Evolutionary conservation across 2,888 invertebrate genomes (phyloP), one percentile per base, ranked within the genome.

Genomic region (Operophtera brumata): DNA sequence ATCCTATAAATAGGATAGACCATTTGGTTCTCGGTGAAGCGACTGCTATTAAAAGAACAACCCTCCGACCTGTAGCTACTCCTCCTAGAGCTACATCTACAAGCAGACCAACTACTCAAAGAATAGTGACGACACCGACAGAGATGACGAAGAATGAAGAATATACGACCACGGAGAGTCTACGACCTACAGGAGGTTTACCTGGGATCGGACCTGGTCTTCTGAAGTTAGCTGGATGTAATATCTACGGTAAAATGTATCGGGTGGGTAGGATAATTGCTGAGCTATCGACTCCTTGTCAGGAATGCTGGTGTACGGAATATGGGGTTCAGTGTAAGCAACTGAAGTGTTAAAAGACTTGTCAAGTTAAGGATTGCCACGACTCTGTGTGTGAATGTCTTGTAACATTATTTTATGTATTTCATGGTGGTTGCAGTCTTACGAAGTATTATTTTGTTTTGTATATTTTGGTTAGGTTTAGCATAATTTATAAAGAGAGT

Each of bases 221-320:
- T 46, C 82, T 95, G 40, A 96, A 96, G 80, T 79, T 96, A 59
- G 96, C 96, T 9, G 96, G 96, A 0, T 97, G 97, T 76, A 97
- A 97, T 82, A 96, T 97, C 69, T 96, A 96, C 72, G 97, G 97
- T 6, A 91, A 94, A 61, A 96, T 96, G 95, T 96, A 96, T 80
- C 91, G 94, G 20, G 95, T 96, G 8, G 96, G 95, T 3, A 91
- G 94, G 70, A 94, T 96, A 64, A 96, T 97, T 67, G 92, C 94
- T 1, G 96, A 97, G 85, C 85, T 97, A 58, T 96, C 96, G 6
- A 93, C 93, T 53, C 93, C 94, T 10, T 97, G 97, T 81, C 92
- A 94, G 64, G 95, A 95, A 82, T 97, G 97, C 82, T 94, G 94
- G 84, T 97, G 97, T 84, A 96, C 96, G 36, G 95, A 96, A 76